Base-by-base conservation (phyloP, 2,888 invertebrate genomes). In the Oscheius sp. region DNA sequence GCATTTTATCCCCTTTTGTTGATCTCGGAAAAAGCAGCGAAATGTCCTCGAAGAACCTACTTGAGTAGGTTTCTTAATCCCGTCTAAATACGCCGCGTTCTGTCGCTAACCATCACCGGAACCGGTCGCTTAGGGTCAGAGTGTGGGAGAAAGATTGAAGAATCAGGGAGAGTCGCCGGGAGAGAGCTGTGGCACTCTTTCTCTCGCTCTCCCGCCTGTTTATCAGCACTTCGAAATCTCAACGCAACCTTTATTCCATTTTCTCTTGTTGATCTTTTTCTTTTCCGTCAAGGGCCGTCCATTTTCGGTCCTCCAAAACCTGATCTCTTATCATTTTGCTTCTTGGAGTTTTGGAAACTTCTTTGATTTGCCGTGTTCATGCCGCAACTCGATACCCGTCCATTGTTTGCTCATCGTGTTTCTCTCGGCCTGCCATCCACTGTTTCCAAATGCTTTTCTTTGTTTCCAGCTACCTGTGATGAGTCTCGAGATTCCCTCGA, bases 381-480 rank as follows among this genome's bases (percentile, higher is more conserved):
- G 55, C 20, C n/a, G 61, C 31, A 61, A 61, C 61, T 45, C 61
- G 61, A 61, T 61, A 61, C 61, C 45, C 61, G 45, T 23, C 45
- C 61, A 29, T 61, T 61, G 61, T 61, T 61, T 61, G 61, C 61
- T 45, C 61, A 61, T 61, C 45, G 61, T 61, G 61, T 61, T 61
- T 61, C 61, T 17, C 42, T 31, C 42, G 33, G 33, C 45, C 29
- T 61, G 61, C 61, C 61, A 61, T 45, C 61, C 58, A 8, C 29
- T 10, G 27, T 58, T 58, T 31, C 50, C 27, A n/a, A 45, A 45
- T 45, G n/a, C n/a, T 61, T 61, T 27, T 45, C 58, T 23, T 55
- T 52, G 52, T 52, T 27, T 15, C 12, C 27, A 3, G n/a, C 29
- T 12, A 52, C 52, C 20, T 55, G 33, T 34, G 17, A 55, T 55